phyloP scores from a whole-genome alignment of 2,113 vertebrate genomes.

The Gallinago jamesoni region DNA sequence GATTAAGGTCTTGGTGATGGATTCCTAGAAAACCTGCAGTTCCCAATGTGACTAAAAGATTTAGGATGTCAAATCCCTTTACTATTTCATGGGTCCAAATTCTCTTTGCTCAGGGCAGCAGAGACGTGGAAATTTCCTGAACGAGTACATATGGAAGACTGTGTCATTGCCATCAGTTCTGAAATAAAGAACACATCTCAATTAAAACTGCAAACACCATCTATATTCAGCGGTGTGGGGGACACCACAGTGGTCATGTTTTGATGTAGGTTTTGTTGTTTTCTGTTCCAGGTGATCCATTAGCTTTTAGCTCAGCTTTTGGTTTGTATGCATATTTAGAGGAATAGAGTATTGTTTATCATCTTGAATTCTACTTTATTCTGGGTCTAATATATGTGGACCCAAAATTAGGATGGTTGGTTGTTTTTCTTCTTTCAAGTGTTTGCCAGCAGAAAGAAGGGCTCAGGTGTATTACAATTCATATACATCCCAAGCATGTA shows the following conservation, averaged over 20 bases:
- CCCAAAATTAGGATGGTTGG: not conserved
- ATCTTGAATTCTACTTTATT: not conserved
- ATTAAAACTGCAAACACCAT: not conserved
- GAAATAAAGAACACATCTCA: not conserved
- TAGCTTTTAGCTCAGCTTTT: not conserved
- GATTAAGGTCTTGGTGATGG: not conserved
- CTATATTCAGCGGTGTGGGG: not conserved
- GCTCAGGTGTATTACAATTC: not conserved
- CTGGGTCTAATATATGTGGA: not conserved
- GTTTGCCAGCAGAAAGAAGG: not conserved
- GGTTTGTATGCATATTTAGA: not conserved
- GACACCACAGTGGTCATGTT: accelerated
- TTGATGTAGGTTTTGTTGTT: not conserved
- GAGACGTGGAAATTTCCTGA: not conserved
- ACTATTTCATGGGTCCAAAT: not conserved
- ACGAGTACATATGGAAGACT: accelerated
- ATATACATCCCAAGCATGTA: not conserved
- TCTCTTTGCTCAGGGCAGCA: not conserved
- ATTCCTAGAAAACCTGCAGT: not conserved
- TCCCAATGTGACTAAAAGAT: not conserved
- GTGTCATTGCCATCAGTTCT: not conserved
- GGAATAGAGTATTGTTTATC: not conserved
- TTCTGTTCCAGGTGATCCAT: not conserved
- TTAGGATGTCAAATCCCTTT: not conserved
- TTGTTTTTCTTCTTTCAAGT: not conserved